A percentile compares a stretch with the other conserved stretches of the same genome.
Conservation (phyloP, 2,797 vertebrate genomes). For the Helarctos malayanus region DNA sequence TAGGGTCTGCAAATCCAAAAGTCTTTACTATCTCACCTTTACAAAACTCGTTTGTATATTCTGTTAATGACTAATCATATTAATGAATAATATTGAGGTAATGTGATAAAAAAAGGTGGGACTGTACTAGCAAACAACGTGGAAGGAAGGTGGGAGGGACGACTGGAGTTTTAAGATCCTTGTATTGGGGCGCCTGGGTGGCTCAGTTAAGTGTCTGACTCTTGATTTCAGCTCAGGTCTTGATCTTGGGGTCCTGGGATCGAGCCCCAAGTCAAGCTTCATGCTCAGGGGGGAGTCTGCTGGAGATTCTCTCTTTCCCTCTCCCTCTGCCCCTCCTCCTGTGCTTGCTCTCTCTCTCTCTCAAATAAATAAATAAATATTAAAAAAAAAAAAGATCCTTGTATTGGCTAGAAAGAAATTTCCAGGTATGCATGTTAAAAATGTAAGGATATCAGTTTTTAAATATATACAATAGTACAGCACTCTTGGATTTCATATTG, state of each 20-base stretch:
- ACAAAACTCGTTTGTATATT: neutral
- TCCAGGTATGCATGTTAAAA: neutral
- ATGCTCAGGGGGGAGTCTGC: neutral
- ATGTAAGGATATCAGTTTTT: neutral
- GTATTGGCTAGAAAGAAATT: neutral
- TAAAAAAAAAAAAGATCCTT: neutral
- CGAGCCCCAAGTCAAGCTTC: neutral
- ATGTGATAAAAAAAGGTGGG: neutral
- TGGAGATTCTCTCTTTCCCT: neutral
- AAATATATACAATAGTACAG: neutral
- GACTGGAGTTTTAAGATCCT: neutral
- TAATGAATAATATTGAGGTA: slow-evolving; percentile 24
- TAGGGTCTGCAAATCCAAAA: neutral
- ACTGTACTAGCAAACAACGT: neutral
- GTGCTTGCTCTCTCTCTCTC: neutral
- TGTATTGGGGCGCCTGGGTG: neutral
- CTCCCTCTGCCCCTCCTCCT: neutral
- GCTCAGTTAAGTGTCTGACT: neutral
- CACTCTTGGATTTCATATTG: slow-evolving; percentile 27
- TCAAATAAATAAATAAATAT: neutral
- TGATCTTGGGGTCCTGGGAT: neutral
- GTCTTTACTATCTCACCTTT: slow-evolving; percentile 41
- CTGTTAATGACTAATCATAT: slow-evolving; percentile 1
- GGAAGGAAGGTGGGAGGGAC: neutral
- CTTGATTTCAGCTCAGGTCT: neutral